Evolutionary conservation across 1,140 invertebrate genomes (phyloP).

Genomic region (Schlechtendalia chinensis): DNA sequence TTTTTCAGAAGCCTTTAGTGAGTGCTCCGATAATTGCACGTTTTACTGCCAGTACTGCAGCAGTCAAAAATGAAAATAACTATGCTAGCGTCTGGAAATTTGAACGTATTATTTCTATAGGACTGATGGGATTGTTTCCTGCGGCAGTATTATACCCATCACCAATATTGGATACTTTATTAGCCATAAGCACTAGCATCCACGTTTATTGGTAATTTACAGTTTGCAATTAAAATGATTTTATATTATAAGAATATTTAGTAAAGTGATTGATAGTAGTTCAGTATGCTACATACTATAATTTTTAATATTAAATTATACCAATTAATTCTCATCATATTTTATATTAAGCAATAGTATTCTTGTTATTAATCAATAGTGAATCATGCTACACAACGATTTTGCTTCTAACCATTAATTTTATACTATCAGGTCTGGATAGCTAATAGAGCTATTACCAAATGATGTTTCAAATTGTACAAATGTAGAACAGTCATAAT

Average conservation of each 20-base stretch:
- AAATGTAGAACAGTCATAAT: too few relatives aligned
- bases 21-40: conserved; percentile 21
- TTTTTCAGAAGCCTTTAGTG: conserved; percentile 7
- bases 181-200: conserved; percentile 7
- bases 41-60: not conserved
- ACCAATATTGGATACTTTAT: conserved; percentile 16
- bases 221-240: too few relatives aligned
- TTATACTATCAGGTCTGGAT: too few relatives aligned
- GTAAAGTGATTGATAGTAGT: not conserved
- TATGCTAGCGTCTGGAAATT: conserved; percentile 24
- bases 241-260: not conserved
- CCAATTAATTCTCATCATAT: too few relatives aligned
- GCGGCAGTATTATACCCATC: conserved; percentile 29
- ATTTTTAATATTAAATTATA: too few relatives aligned
- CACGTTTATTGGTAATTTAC: conserved; percentile 34
- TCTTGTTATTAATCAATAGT: too few relatives aligned
- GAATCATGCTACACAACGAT: too few relatives aligned
- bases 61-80: not conserved
- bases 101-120: conserved; percentile 34
- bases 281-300: too few relatives aligned
- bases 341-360: too few relatives aligned
- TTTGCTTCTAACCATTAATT: too few relatives aligned
- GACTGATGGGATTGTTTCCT: conserved; percentile 31
- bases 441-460: too few relatives aligned
- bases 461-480: too few relatives aligned